Evolutionary conservation across 2,797 vertebrate genomes (phyloP).

Genomic region (Darevskia mixta): DNA sequence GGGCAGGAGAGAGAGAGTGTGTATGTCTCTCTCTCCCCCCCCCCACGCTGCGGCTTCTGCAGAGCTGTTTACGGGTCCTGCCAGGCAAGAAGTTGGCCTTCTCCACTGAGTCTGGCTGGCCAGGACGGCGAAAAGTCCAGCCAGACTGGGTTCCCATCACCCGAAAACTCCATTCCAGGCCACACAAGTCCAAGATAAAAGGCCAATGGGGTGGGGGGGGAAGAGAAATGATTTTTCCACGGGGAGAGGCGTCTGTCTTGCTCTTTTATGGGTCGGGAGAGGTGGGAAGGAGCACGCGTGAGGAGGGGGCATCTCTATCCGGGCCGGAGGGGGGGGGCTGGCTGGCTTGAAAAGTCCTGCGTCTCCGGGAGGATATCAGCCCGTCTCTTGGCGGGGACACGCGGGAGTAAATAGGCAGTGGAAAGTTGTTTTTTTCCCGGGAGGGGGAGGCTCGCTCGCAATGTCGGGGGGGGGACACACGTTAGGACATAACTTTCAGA

Average conservation of each 20-base stretch:
- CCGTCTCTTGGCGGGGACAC: too few relatives aligned
- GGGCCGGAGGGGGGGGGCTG: not conserved
- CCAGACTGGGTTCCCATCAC: not conserved
- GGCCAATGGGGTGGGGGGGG: not conserved
- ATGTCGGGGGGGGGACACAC: not conserved
- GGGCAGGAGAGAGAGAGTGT: too few relatives aligned
- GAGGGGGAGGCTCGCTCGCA: too few relatives aligned
- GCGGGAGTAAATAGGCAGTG: not conserved
- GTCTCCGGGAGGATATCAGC: too few relatives aligned
- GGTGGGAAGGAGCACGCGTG: not conserved
- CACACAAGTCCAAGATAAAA: not conserved
- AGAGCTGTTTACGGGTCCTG: not conserved
- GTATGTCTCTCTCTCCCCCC: too few relatives aligned
- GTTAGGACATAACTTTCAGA: not conserved
- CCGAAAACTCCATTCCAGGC: not conserved
- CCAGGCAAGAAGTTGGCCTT: not conserved
- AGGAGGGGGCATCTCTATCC: not conserved
- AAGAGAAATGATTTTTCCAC: fast-evolving
- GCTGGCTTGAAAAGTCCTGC: too few relatives aligned
- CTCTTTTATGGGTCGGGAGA: too few relatives aligned
- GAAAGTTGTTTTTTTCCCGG: too few relatives aligned
- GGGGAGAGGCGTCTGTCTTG: too few relatives aligned
- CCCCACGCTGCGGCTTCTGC: not conserved
- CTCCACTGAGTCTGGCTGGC: not conserved
- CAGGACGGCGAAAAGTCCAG: not conserved